Evolutionary conservation across 2,113 vertebrate genomes (phyloP), one percentile per base, ranked within the genome.

Genomic region (Paracanthobrama guichenoti): DNA sequence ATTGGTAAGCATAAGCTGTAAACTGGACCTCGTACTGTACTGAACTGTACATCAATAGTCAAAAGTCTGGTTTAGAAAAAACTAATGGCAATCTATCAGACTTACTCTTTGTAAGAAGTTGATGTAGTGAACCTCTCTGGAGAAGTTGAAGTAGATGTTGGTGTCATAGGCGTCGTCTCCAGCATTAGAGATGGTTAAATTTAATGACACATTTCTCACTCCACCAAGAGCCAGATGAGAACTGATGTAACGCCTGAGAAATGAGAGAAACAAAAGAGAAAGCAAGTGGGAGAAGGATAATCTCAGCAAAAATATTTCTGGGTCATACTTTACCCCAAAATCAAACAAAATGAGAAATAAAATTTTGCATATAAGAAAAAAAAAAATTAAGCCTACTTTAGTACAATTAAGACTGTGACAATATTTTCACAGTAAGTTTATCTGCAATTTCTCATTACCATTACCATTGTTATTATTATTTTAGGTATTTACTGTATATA

Each of bases 31-130:
- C n/a, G n/a, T n/a, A n/a, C n/a, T n/a, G n/a, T n/a, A n/a, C n/a
- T n/a, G 48, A 48, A 53, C 74, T 77, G 26, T 8, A 77, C 3
- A 1, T 59, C 14, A 18, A 0, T 11, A 22, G 16, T 60, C 9
- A 16, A 78, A 59, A 11, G 22, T 78, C 14, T 55, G 48, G 46
- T 75, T 11, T 55, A 12, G 53, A 74, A 24, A 39, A 14, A 28
- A 57, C 22, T 3, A 1, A 5, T 20, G 24, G 16, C 3, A 31
- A 75, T 9, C 26, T 35, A 4, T 35, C 20, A 31, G 50, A 91
- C 96, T 92, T 93, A 99, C 98, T 96, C 96, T 97, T 92, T 99
- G 97, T 96, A 97, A 97, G 94, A 97, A 98, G 94, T 99, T 99
- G 93, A 99, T 99, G 92, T 99, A 99, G 94, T 96, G 99, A 80